Conservation (phyloP, 2,113 vertebrate species). For the Zosterops pallidus region DNA sequence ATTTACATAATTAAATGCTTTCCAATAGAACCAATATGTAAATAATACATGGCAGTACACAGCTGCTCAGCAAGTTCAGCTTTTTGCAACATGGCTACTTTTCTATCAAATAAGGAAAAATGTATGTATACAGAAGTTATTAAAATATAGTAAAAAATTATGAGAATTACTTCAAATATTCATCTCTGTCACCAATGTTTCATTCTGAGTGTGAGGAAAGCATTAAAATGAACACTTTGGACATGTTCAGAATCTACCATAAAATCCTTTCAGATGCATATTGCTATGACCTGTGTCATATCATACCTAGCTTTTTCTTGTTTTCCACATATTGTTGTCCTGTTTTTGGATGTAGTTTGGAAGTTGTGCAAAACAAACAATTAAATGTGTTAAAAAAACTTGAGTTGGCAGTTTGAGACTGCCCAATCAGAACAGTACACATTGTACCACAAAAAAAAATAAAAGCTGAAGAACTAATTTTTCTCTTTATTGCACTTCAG, state of each 20-base stretch:
- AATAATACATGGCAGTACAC: not conserved
- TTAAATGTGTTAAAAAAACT: not conserved
- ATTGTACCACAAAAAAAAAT: not conserved
- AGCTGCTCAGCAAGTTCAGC: not conserved
- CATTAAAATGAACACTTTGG: not conserved
- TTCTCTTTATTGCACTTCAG: not conserved
- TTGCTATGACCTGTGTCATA: not conserved
- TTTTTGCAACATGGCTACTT: not conserved
- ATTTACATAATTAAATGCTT: not conserved
- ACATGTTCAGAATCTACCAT: not conserved
- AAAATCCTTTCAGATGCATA: not conserved
- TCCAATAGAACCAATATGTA: not conserved
- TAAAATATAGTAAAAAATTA: not conserved
- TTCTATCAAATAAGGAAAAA: not conserved
- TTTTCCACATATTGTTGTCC: not conserved
- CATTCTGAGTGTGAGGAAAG: not conserved
- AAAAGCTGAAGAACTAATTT: not conserved
- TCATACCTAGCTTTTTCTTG: not conserved
- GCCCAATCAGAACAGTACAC: not conserved
- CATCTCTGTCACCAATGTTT: not conserved
- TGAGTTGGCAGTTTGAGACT: not conserved
- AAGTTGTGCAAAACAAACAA: not conserved
- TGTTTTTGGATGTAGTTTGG: not conserved
- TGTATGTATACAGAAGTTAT: not conserved
- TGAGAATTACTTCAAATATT: not conserved